Evolutionary conservation across 2,113 vertebrate species (phyloP).

Genomic region (Ornithorhynchus anatinus): DNA sequence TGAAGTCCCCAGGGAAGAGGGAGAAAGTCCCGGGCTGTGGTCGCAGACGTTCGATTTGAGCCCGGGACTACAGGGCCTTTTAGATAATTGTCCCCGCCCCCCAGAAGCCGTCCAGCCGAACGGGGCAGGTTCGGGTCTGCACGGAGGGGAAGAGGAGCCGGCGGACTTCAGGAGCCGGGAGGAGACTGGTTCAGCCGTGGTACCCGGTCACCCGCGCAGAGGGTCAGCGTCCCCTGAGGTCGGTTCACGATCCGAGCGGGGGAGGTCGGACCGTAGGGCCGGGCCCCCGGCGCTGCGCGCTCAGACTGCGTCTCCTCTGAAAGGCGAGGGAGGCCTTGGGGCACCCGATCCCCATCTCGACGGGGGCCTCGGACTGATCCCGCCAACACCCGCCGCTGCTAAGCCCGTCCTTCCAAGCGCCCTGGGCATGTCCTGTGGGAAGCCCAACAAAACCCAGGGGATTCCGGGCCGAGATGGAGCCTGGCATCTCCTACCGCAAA

Average conservation of each 20-base stretch:
- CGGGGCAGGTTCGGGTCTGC: background rate
- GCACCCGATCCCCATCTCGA: constrained; percentile 44
- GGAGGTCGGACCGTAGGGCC: background rate
- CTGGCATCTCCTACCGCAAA: background rate
- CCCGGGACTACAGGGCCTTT: constrained; percentile 83
- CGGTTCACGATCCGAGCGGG: constrained; percentile 33
- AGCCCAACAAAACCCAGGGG: constrained; percentile 26
- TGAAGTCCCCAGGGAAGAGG: constrained; percentile 18
- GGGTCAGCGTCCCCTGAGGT: constrained; percentile 21
- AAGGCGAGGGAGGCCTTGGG: constrained; percentile 3
- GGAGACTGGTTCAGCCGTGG: constrained; percentile 26
- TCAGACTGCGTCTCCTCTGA: background rate
- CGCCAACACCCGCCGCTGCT: constrained; percentile 78
- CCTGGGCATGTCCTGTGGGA: constrained; percentile 66
- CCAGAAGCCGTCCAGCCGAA: constrained; percentile 57
- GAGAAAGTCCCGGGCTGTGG: constrained; percentile 30
- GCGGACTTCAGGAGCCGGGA: constrained; percentile 31
- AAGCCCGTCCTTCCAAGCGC: constrained; percentile 47
- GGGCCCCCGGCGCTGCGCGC: background rate
- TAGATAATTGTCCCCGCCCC: constrained; percentile 84
- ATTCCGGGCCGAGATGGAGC: background rate
- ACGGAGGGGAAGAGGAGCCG: constrained; percentile 20
- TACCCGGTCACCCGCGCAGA: constrained; percentile 14
- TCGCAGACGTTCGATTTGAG: constrained; percentile 74
- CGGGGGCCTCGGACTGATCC: constrained; percentile 67